phyloP scores from a whole-genome alignment of 2,113 vertebrate species.

The Bos taurus region DNA sequence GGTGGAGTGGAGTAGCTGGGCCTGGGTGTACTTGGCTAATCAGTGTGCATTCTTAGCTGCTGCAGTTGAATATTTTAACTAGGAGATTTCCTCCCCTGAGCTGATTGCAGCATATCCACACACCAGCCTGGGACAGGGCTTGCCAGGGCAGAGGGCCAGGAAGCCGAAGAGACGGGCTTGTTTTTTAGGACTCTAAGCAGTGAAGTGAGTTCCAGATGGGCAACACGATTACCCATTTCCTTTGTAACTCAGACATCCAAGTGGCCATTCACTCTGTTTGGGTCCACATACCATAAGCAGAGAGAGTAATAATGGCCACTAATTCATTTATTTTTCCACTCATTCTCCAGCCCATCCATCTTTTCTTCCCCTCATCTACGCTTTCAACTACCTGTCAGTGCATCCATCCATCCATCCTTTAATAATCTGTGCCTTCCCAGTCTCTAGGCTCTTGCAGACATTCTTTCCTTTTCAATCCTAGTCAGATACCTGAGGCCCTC shows the following conservation, averaged over 20 bases:
- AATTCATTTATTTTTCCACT: too few relatives aligned
- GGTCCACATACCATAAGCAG: background rate
- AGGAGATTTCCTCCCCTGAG: constrained; percentile 55
- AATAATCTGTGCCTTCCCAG: background rate
- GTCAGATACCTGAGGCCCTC: background rate
- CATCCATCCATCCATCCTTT: background rate
- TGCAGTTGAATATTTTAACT: constrained; percentile 79
- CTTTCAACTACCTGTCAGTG: too few relatives aligned
- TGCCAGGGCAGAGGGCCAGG: constrained; percentile 17
- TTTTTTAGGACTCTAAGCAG: background rate
- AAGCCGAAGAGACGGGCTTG: constrained; percentile 3
- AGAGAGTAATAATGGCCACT: background rate
- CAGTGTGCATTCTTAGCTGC: constrained; percentile 77
- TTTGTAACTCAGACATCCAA: background rate
- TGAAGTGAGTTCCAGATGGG: background rate
- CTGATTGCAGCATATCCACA: constrained; percentile 35
- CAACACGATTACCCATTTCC: background rate
- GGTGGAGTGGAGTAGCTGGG: constrained; percentile 77
- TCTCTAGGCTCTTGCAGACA: background rate
- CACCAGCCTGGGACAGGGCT: background rate
- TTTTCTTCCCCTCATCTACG: background rate
- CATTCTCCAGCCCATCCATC: background rate
- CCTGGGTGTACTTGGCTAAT: constrained; percentile 78
- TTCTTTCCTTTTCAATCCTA: background rate
- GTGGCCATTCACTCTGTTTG: background rate